Conservation (phyloP, 2,797 vertebrate genomes). For the Champsocephalus gunnari region DNA sequence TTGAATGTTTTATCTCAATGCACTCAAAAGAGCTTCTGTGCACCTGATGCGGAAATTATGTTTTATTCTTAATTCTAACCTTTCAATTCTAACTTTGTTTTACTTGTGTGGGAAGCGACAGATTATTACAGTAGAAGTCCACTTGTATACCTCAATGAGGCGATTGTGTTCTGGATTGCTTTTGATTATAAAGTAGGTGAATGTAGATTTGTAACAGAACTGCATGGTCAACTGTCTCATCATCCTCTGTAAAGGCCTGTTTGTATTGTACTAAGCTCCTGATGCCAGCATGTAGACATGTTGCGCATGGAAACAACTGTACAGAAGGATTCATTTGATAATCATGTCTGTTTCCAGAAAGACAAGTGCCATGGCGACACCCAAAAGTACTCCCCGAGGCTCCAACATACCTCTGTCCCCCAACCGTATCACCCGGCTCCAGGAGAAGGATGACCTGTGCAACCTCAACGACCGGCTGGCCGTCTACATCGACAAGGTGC, state of each 20-base stretch:
- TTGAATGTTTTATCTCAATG: background rate
- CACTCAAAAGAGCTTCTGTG: background rate
- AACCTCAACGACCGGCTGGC: conserved; percentile 98
- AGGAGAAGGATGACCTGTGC: conserved; percentile 97
- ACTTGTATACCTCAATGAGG: background rate
- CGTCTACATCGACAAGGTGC: conserved; percentile 97
- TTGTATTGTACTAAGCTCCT: background rate
- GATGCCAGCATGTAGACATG: background rate
- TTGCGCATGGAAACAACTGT: background rate
- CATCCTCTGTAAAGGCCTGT: background rate
- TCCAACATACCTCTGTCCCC: conserved; percentile 86
- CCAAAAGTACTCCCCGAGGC: conserved; percentile 87
- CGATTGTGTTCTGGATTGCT: background rate
- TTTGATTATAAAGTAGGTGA: background rate
- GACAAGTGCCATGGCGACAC: conserved; percentile 88
- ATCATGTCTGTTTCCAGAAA: conserved; percentile 2
- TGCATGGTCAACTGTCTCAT: background rate
- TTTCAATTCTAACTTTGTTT: background rate
- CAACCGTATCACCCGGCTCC: conserved; percentile 94
- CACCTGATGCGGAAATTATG: background rate
- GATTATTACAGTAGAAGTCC: background rate
- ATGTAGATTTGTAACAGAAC: conserved; percentile 2
- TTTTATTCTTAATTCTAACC: background rate
- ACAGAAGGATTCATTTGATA: background rate
- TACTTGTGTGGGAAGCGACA: background rate